Percentiles rank a stretch among this genome's conserved stretches.
Conservation (phyloP, 1,140 invertebrate genomes). For the Caenorhabditis tropicalis region DNA sequence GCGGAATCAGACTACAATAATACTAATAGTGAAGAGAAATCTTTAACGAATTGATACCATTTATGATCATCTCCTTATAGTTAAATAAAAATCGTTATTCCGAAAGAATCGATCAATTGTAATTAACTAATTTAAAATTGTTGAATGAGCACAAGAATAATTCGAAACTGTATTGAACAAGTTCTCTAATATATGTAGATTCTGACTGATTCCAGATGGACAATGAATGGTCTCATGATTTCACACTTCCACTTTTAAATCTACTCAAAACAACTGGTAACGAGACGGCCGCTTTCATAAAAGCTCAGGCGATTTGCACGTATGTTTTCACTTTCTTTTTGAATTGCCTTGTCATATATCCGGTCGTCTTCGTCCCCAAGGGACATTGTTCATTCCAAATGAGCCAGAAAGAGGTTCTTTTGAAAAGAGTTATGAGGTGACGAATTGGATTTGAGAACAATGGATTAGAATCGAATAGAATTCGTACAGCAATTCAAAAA, state of each 20-base stretch:
- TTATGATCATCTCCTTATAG: no score
- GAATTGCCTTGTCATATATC: conserved; percentile 35
- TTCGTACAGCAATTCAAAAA: conserved; percentile 14
- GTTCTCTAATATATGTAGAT: no score
- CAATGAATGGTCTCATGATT: conserved; percentile 54
- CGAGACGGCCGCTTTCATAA: conserved; percentile 46
- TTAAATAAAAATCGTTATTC: no score
- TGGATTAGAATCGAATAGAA: not conserved
- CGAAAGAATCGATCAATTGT: no score
- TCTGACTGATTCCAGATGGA: conserved; percentile 47
- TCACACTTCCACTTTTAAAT: conserved; percentile 50
- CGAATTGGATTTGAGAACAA: not conserved
- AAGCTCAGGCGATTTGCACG: conserved; percentile 48
- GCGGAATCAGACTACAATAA: no score
- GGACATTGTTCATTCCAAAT: conserved; percentile 19
- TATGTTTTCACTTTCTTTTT: conserved; percentile 47
- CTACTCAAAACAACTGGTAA: conserved; percentile 49
- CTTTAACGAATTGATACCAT: no score
- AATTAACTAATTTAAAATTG: no score
- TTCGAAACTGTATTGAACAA: no score
- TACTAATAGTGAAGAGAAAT: no score
- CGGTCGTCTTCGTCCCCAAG: not conserved
- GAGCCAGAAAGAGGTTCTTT: not conserved
- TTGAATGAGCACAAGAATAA: no score
- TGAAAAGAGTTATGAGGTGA: not conserved